Evolutionary conservation across 2,113 vertebrate species (phyloP).

Genomic region (Malurus melanocephalus): DNA sequence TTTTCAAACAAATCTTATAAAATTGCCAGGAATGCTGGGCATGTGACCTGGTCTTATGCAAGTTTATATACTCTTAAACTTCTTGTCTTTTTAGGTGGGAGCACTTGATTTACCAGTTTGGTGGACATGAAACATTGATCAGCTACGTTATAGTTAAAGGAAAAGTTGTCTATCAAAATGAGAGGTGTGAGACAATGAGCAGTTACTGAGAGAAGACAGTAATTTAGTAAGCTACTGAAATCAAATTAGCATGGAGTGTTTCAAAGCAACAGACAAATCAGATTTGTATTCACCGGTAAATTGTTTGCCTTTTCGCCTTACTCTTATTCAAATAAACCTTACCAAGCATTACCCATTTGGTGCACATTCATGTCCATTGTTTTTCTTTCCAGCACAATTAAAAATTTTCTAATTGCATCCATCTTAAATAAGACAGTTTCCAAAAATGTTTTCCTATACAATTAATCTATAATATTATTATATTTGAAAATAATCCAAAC

Average conservation of each 20-base stretch:
- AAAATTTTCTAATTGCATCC: background rate
- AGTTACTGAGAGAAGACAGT: constrained; percentile 24
- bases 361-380: background rate
- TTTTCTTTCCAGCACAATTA: background rate
- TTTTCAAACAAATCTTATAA: background rate
- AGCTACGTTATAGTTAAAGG: constrained; percentile 89
- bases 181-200: constrained; percentile 61
- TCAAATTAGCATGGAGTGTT: background rate
- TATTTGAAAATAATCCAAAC: background rate
- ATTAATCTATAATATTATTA: background rate
- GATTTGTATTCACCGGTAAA: background rate
- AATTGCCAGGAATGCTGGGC: background rate
- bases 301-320: background rate
- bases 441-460: background rate
- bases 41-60: background rate
- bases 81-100: constrained; percentile 85
- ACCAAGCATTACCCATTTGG: background rate
- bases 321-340: constrained; percentile 20
- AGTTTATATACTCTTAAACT: background rate
- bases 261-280: background rate
- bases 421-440: background rate
- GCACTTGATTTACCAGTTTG: constrained; percentile 95
- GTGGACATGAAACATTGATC: constrained; percentile 87
- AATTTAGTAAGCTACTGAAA: background rate
- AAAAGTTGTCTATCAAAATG: constrained; percentile 81